Conservation (phyloP, 2,113 vertebrate species). For the Melanostigma gelatinosum region DNA sequence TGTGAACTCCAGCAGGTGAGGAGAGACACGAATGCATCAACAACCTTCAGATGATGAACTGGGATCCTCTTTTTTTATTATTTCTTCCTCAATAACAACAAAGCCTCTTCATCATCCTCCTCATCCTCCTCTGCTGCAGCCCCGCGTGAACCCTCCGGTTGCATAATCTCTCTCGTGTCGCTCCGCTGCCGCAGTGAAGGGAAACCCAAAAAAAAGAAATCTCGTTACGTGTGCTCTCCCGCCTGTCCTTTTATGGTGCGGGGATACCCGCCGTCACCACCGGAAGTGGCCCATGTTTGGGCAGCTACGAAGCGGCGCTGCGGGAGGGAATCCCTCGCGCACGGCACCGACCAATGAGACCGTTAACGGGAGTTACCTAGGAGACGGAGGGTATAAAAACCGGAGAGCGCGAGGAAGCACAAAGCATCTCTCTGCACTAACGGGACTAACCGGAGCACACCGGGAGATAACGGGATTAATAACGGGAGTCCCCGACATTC, state of each 20-base stretch:
- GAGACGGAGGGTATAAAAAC: constrained; percentile 87
- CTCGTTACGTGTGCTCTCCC: constrained; percentile 79
- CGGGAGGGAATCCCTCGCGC: constrained; percentile 91
- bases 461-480: not conserved
- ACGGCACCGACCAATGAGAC: constrained; percentile 82
- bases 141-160: not conserved
- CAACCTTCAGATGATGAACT: too few species aligned
- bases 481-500: not conserved
- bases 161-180: constrained; percentile 35
- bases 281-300: constrained; percentile 89
- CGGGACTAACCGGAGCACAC: not conserved
- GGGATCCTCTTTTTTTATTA: too few species aligned
- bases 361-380: constrained; percentile 82
- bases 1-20: too few species aligned
- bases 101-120: too few species aligned
- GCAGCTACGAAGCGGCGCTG: constrained; percentile 87
- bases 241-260: constrained; percentile 89
- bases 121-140: not conserved
- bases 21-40: too few species aligned
- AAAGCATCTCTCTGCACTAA: constrained; percentile 42
- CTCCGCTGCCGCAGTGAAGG: constrained; percentile 72
- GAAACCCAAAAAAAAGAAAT: constrained; percentile 42
- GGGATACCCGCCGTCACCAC: constrained; percentile 85
- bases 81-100: too few species aligned
- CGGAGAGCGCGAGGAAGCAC: constrained; percentile 33